Percentiles rank a stretch among this genome's conserved stretches.
Conservation (phyloP, 2,888 invertebrate species). For the Cenopis cana region DNA sequence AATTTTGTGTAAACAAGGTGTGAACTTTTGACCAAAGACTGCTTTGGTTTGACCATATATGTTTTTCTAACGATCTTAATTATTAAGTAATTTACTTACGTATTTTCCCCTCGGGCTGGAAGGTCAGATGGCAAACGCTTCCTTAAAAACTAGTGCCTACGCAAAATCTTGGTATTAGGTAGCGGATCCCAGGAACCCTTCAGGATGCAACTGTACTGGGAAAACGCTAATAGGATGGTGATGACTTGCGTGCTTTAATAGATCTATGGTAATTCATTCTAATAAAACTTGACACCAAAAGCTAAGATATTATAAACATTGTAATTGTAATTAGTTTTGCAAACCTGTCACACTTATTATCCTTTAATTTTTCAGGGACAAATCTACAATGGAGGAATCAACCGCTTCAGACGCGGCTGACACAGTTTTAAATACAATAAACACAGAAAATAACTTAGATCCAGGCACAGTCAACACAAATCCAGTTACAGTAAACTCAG, state of each 20-base stretch:
- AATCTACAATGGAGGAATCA: constrained; percentile 10
- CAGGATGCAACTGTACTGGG: no score
- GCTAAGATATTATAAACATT: no score
- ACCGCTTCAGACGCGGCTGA: neutral
- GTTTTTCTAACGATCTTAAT: neutral
- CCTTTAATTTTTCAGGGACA: neutral
- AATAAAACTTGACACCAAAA: neutral
- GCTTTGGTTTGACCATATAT: neutral
- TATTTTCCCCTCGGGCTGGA: no score
- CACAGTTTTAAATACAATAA: neutral
- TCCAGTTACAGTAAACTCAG: neutral
- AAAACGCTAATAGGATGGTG: no score
- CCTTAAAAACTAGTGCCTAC: no score
- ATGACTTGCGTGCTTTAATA: no score
- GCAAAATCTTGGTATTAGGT: no score
- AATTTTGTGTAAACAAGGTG: neutral
- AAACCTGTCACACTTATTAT: neutral
- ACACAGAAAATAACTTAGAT: no score
- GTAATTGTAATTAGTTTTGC: no score
- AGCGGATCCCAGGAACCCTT: no score
- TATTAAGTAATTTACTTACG: no score
- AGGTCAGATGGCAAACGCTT: no score
- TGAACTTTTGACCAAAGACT: neutral
- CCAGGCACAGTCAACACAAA: neutral
- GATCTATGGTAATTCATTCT: neutral